phyloP scores from a whole-genome alignment of 2,888 invertebrate genomes.

The Cephus spinipes region DNA sequence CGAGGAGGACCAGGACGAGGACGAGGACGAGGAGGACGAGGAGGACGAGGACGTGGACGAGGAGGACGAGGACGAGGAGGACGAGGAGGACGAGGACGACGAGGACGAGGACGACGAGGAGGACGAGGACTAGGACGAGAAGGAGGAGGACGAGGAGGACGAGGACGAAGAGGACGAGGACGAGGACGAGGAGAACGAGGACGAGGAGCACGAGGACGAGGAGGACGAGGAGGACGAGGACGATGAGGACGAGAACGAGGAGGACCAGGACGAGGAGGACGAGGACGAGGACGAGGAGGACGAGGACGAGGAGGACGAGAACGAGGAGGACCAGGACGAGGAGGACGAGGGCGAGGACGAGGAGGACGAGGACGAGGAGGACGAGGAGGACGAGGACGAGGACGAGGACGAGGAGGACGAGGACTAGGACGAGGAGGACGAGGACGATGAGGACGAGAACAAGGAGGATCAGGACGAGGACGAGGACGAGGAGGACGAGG shows the following conservation, averaged over 20 bases:
- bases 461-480: no score
- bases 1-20: constrained; percentile 1
- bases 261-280: not conserved
- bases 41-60: not conserved
- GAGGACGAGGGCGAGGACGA: no score
- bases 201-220: not conserved
- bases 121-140: no score
- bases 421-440: no score
- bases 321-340: no score
- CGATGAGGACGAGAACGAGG: no score
- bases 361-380: constrained; percentile 1
- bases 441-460: no score
- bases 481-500: constrained; percentile 1
- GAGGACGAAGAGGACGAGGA: no score
- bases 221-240: not conserved
- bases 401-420: no score
- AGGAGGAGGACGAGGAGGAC: no score
- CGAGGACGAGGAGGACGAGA: not conserved
- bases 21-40: not conserved
- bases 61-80: not conserved
- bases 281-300: not conserved
- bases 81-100: not conserved
- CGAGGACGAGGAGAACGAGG: not conserved
- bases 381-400: constrained; percentile 1
- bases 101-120: not conserved